phyloP scores from a whole-genome alignment of 2,797 vertebrate genomes.

The Enteromius trimaculatus region DNA sequence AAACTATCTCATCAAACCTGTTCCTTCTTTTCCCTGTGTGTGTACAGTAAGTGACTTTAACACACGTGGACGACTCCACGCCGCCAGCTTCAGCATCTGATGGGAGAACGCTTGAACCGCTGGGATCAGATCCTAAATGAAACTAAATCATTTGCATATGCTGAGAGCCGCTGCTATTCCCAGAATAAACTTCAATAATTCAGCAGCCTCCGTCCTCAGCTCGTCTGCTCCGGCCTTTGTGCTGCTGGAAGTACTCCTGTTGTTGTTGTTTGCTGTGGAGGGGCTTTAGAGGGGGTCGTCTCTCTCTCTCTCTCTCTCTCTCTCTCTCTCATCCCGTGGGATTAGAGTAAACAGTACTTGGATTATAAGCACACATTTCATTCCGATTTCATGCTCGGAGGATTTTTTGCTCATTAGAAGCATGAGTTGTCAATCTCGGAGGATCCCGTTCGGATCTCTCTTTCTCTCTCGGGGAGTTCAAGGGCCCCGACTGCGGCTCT shows the following conservation, averaged over 20 bases:
- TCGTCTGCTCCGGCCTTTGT: slow-evolving; percentile 9
- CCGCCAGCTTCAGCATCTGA: slow-evolving; percentile 75
- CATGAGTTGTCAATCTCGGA: slow-evolving; percentile 82
- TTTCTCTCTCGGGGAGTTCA: slow-evolving; percentile 58
- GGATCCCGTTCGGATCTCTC: slow-evolving; percentile 75
- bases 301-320: slow-evolving; percentile 63
- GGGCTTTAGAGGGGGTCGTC: slow-evolving; percentile 57
- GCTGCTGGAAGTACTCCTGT: slow-evolving; percentile 67
- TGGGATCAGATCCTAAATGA: slow-evolving; percentile 85
- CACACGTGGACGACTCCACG: background rate
- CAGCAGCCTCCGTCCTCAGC: slow-evolving; percentile 64
- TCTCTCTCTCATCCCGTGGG: slow-evolving; percentile 70
- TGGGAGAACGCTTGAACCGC: slow-evolving; percentile 67
- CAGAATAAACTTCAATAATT: slow-evolving; percentile 83
- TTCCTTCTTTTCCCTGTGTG: too few species aligned
- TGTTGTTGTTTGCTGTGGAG: slow-evolving; percentile 73
- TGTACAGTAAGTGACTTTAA: slow-evolving; percentile 16
- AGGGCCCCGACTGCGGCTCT: slow-evolving; percentile 52
- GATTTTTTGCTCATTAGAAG: slow-evolving; percentile 87
- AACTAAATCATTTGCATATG: slow-evolving; percentile 86
- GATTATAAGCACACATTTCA: slow-evolving; percentile 95
- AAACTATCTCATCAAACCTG: background rate
- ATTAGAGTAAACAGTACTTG: slow-evolving; percentile 85
- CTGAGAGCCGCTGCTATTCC: slow-evolving; percentile 72
- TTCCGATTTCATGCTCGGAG: slow-evolving; percentile 89